phyloP scores from a whole-genome alignment of 92 coral and sea anemone genomes.

The Epizoanthus ramosus region DNA sequence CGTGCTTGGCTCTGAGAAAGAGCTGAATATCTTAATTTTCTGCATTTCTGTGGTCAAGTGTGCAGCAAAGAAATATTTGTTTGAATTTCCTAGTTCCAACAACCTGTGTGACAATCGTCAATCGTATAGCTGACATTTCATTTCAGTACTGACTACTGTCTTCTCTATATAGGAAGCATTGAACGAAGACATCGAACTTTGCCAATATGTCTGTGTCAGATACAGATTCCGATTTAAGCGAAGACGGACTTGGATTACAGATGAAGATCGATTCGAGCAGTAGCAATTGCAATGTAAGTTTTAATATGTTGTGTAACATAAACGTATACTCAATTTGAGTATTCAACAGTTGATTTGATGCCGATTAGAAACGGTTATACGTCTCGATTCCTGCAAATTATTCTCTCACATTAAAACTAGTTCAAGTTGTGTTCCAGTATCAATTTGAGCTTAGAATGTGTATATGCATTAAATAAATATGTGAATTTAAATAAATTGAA shows the following conservation, averaged over 20 bases:
- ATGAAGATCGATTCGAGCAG: constrained; percentile 79
- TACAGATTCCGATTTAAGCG: constrained; percentile 83
- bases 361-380: no score
- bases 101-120: no score
- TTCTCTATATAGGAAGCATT: constrained; percentile 14
- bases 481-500: neutral
- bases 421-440: no score
- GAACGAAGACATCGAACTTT: neutral
- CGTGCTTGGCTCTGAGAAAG: constrained; percentile 32
- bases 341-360: no score
- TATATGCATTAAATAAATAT: no score
- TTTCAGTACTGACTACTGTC: no score
- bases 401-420: no score
- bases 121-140: no score
- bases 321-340: no score
- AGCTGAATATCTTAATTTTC: neutral
- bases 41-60: neutral
- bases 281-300: constrained; percentile 71
- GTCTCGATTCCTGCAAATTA: no score
- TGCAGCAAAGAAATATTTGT: neutral
- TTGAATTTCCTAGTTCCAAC: no score
- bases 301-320: neutral
- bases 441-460: no score
- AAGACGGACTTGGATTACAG: constrained; percentile 74
- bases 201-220: constrained; percentile 60